These are phyloP conservation scores for Ceramica pisi DNA, from an alignment of 2,888 invertebrate species.

Conservation along the genomic window DNA sequence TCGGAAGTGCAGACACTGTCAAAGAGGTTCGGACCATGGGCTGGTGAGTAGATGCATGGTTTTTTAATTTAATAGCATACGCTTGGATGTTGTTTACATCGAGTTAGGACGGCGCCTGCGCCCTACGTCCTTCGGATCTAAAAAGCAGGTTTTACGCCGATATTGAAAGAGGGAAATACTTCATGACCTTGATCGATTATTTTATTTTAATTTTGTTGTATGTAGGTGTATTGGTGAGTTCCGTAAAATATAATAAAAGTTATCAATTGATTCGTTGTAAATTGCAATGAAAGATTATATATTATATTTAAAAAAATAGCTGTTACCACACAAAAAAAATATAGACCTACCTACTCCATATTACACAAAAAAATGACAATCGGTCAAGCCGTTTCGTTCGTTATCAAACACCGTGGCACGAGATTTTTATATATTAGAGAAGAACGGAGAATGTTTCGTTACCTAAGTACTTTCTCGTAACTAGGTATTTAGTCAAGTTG, in stretches of 20 bases:
- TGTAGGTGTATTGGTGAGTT: neutral
- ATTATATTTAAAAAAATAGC: no score
- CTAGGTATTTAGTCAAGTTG: neutral
- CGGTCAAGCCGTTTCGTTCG: no score
- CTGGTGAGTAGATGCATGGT: constrained; percentile 92
- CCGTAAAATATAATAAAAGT: neutral
- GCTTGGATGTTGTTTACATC: constrained; percentile 35
- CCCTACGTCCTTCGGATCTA: constrained; percentile 20
- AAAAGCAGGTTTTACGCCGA: constrained; percentile 32
- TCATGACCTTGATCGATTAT: constrained; percentile 25
- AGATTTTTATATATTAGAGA: no score
- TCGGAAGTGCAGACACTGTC: constrained; percentile 91
- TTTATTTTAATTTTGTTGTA: constrained; percentile 2
- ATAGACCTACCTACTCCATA: no score
- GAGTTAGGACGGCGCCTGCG: constrained; percentile 38
- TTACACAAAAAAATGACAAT: no score
- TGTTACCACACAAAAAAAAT: no score
- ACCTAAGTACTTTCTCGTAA: no score
- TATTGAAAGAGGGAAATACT: constrained; percentile 20
- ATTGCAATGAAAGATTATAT: neutral
- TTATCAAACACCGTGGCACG: no score
- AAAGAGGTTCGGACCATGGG: constrained; percentile 96
- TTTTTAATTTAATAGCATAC: neutral
- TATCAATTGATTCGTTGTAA: neutral
- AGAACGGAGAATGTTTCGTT: neutral